Evolutionary conservation across 2,797 vertebrate genomes (phyloP).

Genomic region (Sorex maritimensis): DNA sequence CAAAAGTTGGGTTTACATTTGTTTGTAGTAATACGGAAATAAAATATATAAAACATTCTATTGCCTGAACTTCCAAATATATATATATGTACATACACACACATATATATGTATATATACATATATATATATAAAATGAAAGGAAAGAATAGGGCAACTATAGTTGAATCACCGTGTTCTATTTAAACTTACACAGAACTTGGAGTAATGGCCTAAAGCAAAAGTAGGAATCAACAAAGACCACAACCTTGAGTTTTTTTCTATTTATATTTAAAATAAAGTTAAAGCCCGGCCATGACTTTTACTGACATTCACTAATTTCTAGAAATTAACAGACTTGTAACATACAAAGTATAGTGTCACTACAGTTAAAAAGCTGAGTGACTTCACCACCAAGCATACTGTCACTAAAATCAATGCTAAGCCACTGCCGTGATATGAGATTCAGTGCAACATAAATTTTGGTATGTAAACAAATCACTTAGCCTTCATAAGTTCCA

Average conservation of each 20-base stretch:
- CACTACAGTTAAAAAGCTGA: background rate
- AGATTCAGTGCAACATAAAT: background rate
- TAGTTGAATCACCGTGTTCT: background rate
- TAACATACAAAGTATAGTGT: background rate
- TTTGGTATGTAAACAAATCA: background rate
- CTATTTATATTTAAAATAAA: background rate
- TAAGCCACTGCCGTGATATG: background rate
- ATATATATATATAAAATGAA: background rate
- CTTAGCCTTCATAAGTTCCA: background rate
- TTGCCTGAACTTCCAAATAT: background rate
- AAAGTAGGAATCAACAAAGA: background rate
- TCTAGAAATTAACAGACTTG: background rate
- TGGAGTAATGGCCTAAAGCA: background rate
- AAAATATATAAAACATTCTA: background rate
- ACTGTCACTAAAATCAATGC: background rate
- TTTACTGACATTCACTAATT: background rate
- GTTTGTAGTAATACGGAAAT: conserved; percentile 1
- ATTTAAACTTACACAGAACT: background rate
- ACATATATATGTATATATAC: background rate
- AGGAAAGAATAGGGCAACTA: background rate
- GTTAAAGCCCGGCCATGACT: background rate
- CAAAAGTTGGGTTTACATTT: background rate
- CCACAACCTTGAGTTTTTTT: background rate
- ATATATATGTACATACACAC: background rate
- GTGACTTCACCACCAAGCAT: background rate